Conservation (phyloP, 2,797 vertebrate genomes). For the Leptatherina wallacei region DNA sequence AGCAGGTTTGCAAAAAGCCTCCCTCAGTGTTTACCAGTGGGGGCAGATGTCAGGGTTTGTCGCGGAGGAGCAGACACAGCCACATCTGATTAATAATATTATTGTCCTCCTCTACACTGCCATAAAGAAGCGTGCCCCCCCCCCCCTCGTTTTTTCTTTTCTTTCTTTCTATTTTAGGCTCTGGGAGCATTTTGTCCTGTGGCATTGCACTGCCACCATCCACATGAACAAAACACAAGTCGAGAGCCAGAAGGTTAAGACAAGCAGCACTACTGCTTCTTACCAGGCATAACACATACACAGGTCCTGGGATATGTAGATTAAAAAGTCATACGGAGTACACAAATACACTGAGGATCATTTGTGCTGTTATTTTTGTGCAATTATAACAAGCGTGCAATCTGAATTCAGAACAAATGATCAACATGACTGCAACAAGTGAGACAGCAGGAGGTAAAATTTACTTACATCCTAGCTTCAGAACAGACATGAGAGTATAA, state of each 20-base stretch:
- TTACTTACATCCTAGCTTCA: constrained; percentile 64
- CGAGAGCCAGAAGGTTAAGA: constrained; percentile 69
- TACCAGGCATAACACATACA: constrained; percentile 19
- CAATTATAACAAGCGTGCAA: constrained; percentile 58
- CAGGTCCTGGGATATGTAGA: constrained; percentile 22
- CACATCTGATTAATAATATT: constrained; percentile 86
- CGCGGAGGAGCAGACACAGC: constrained; percentile 80
- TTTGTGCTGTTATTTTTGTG: constrained; percentile 44
- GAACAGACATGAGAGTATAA: constrained; percentile 61
- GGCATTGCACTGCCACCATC: constrained; percentile 77
- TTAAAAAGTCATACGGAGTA: constrained; percentile 2
- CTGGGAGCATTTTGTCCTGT: constrained; percentile 65
- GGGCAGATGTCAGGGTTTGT: constrained; percentile 78
- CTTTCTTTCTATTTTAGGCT: constrained; percentile 67
- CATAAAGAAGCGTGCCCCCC: constrained; percentile 52
- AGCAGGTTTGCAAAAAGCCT: constrained; percentile 70
- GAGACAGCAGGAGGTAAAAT: constrained; percentile 58
- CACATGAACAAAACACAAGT: constrained; percentile 72
- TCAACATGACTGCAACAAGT: constrained; percentile 73
- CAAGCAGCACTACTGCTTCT: constrained; percentile 37
- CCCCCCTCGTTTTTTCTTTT: constrained; percentile 22
- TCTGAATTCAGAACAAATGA: constrained; percentile 68
- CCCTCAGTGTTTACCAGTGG: constrained; percentile 67
- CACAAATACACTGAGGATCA: constrained; percentile 25
- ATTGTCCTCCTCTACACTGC: constrained; percentile 74